These are phyloP conservation scores for Lordiphosa collinella DNA, from an alignment of 1,140 invertebrate genomes.

Conservation along the genomic window DNA sequence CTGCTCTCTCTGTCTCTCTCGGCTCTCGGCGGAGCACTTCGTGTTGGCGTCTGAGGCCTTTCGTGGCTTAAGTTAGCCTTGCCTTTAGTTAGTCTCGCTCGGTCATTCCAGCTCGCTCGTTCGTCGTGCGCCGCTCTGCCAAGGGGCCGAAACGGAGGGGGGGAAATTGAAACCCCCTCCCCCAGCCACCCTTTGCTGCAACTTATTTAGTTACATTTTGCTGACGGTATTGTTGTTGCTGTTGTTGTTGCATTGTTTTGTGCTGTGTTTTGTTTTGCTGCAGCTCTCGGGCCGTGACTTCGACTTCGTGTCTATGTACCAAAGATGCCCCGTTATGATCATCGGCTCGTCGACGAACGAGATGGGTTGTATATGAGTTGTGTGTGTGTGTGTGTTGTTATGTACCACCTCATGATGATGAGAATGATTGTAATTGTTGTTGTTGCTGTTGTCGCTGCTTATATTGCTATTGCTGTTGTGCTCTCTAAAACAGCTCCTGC, in stretches of 20 bases:
- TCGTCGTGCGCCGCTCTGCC: constrained; percentile 64
- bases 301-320: constrained; percentile 51
- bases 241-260: constrained; percentile 73
- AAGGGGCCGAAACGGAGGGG: constrained; percentile 25
- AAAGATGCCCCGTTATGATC: constrained; percentile 65
- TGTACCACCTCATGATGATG: constrained; percentile 4
- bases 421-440: constrained; percentile 24
- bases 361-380: constrained; percentile 34
- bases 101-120: constrained; percentile 75
- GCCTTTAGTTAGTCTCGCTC: constrained; percentile 63
- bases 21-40: constrained; percentile 18
- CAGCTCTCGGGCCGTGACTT: constrained; percentile 72
- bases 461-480: constrained; percentile 51
- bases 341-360: constrained; percentile 62
- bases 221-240: constrained; percentile 41
- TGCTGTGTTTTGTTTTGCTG: constrained; percentile 78
- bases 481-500: constrained; percentile 49
- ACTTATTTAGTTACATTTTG: constrained; percentile 75
- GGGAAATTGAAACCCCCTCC: not conserved
- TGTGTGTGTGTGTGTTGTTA: constrained; percentile 27
- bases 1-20: constrained; percentile 15
- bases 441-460: constrained; percentile 48
- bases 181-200: constrained; percentile 33
- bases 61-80: constrained; percentile 38
- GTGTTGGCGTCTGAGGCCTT: constrained; percentile 11